These are phyloP conservation scores for Crotalus horridus DNA, from an alignment of 2,113 vertebrate species.

Conservation along the genomic window DNA sequence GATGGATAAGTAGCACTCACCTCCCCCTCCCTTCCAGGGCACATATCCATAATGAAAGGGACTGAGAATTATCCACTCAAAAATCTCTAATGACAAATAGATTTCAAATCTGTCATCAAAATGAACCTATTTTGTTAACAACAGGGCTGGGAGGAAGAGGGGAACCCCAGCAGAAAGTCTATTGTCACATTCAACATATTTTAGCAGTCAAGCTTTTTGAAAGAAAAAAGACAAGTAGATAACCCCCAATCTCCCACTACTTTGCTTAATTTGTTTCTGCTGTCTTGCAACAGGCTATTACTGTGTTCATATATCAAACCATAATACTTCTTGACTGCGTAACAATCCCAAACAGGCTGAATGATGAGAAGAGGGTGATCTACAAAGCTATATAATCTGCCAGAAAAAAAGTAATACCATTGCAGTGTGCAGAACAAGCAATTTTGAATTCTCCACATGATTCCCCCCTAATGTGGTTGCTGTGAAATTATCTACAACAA, in stretches of 20 bases:
- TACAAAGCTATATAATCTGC: constrained; percentile 31
- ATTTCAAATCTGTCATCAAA: constrained; percentile 39
- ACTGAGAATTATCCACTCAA: constrained; percentile 3
- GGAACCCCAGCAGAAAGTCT: constrained; percentile 3
- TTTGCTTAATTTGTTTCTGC: constrained; percentile 60
- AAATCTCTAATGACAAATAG: constrained; percentile 23
- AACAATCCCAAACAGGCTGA: constrained; percentile 37
- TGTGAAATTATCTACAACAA: not conserved
- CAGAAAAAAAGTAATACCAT: constrained; percentile 6
- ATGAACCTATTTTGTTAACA: constrained; percentile 33
- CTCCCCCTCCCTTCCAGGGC: not conserved
- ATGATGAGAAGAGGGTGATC: constrained; percentile 8
- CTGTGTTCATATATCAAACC: constrained; percentile 48
- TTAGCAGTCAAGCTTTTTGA: constrained; percentile 37
- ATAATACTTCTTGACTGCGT: constrained; percentile 22
- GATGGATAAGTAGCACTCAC: not conserved
- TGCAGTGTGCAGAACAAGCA: constrained; percentile 6
- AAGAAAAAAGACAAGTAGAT: constrained; percentile 51
- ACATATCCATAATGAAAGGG: not conserved
- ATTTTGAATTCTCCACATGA: not conserved
- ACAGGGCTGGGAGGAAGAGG: no score
- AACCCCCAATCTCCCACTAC: constrained; percentile 39
- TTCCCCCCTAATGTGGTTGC: not conserved
- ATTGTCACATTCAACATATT: constrained; percentile 39
- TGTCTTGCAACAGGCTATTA: constrained; percentile 49